Percentiles rank a stretch among this genome's conserved stretches.
phyloP scores from a whole-genome alignment of 2,113 vertebrate species.

The Gavialis gangeticus region DNA sequence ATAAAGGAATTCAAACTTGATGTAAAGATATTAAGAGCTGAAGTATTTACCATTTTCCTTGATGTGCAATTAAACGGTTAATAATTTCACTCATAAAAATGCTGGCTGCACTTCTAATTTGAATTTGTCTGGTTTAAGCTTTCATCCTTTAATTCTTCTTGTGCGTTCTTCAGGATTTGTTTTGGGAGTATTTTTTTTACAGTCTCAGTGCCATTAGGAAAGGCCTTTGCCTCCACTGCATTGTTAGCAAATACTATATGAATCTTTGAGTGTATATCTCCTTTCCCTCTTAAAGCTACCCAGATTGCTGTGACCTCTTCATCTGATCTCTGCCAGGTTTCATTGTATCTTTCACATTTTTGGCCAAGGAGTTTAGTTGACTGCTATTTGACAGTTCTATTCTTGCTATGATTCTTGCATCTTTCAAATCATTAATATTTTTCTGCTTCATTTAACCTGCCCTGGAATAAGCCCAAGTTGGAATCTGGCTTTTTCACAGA shows the following conservation, averaged over 20 bases:
- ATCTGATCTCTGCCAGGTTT: neutral
- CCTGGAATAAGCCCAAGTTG: neutral
- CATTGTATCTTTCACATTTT: neutral
- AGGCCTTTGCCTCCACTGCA: neutral
- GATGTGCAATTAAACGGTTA: neutral
- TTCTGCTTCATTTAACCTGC: constrained; percentile 36
- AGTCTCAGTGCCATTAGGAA: neutral
- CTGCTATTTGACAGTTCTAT: neutral
- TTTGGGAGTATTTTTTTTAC: neutral
- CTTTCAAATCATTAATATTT: neutral
- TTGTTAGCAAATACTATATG: neutral
- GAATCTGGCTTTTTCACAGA: neutral
- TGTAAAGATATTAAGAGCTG: neutral
- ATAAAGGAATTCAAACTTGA: neutral
- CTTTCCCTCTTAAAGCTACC: neutral
- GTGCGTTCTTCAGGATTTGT: neutral
- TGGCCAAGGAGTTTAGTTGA: neutral
- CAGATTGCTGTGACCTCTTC: neutral
- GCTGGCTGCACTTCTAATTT: accelerated
- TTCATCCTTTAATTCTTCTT: neutral
- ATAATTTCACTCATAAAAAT: neutral
- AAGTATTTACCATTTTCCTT: neutral
- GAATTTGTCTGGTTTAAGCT: neutral
- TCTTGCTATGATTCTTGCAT: neutral
- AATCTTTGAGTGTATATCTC: neutral